Conservation (phyloP, 1,140 invertebrate species). For the Aporrectodea caliginosa region DNA sequence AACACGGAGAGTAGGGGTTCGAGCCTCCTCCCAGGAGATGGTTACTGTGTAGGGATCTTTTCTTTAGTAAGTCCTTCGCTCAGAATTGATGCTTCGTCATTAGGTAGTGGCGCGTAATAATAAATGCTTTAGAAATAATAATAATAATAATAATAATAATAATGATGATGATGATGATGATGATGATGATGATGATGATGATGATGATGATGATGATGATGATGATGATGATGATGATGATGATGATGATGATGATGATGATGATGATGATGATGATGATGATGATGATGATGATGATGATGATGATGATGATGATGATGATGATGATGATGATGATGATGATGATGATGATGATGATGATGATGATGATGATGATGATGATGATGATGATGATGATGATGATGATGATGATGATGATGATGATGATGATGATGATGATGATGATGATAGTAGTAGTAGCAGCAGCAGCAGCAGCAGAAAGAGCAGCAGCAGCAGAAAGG, state of each 20-base stretch:
- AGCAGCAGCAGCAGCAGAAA: too few species aligned
- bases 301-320: not conserved
- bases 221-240: not conserved
- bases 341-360: not conserved
- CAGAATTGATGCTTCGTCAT: too few species aligned
- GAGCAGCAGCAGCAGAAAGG: too few species aligned
- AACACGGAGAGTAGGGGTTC: too few species aligned
- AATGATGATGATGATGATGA: not conserved
- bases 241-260: not conserved
- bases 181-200: not conserved
- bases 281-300: not conserved
- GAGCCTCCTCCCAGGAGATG: too few species aligned
- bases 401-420: not conserved
- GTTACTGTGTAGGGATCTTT: too few species aligned
- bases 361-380: not conserved
- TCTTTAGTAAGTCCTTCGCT: too few species aligned
- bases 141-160: too few species aligned
- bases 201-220: not conserved
- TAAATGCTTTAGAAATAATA: too few species aligned
- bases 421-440: not conserved
- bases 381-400: not conserved
- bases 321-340: not conserved
- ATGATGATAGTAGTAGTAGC: too few species aligned
- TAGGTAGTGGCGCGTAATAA: too few species aligned
- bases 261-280: slow-evolving; percentile 3